Conservation (phyloP, 2,797 vertebrate species). For the Hephaestus fuliginosus region DNA sequence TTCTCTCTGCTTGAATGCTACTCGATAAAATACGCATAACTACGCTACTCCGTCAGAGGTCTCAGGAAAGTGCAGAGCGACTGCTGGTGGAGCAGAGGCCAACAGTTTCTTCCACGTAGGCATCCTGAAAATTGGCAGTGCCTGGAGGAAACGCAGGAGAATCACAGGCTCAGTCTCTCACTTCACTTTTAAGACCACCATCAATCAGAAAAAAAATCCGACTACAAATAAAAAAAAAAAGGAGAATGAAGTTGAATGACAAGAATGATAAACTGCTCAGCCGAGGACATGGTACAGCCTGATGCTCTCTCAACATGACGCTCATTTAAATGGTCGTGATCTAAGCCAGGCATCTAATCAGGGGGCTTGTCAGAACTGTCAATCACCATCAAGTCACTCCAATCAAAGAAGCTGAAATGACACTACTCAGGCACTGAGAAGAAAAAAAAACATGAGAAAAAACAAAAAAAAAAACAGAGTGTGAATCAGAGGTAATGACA, state of each 20-base stretch:
- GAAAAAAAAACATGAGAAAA: neutral
- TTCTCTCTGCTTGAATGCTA: neutral
- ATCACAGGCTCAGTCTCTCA: neutral
- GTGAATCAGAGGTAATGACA: neutral
- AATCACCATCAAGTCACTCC: neutral
- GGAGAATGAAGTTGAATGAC: neutral
- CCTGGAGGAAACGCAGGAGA: neutral
- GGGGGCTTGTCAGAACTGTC: constrained; percentile 10
- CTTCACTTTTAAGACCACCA: neutral
- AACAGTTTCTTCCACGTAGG: neutral
- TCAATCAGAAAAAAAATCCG: neutral
- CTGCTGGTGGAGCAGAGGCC: neutral
- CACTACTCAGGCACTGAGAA: neutral
- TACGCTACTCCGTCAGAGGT: neutral
- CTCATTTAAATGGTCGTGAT: neutral
- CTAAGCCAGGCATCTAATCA: neutral
- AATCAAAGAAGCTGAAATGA: neutral
- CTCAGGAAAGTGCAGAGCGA: neutral
- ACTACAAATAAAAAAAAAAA: neutral
- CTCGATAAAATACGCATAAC: neutral
- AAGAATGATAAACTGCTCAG: neutral
- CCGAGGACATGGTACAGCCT: neutral
- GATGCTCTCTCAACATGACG: neutral
- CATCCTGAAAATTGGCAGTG: neutral
- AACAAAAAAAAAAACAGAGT: too few relatives aligned